These are phyloP conservation scores for Platycercus adscitus DNA, from an alignment of 2,113 vertebrate genomes.

Conservation along the genomic window DNA sequence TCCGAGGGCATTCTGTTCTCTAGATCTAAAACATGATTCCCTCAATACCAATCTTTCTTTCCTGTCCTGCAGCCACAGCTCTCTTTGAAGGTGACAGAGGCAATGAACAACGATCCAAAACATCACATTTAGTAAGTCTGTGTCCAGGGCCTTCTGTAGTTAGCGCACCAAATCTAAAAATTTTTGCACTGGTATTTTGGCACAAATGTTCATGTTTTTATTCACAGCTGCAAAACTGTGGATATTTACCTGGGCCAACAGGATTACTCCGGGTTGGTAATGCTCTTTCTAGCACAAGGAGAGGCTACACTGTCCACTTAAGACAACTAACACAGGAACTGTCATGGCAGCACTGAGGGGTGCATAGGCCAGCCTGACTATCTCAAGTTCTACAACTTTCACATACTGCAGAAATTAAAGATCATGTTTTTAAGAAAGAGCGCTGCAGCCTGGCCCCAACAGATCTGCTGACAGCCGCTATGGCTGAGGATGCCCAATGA, in stretches of 20 bases:
- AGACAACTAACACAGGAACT: background rate
- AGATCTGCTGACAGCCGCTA: background rate
- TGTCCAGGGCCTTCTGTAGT: background rate
- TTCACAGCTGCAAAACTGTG: background rate
- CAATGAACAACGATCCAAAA: background rate
- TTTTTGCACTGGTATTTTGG: background rate
- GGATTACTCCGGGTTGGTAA: background rate
- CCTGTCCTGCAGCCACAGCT: background rate
- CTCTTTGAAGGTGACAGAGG: background rate
- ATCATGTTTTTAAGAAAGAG: background rate
- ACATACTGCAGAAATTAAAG: background rate
- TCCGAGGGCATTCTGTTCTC: background rate
- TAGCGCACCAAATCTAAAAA: background rate
- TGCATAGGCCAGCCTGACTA: background rate
- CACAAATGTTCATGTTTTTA: background rate
- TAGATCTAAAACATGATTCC: background rate
- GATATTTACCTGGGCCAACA: background rate
- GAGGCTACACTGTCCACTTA: background rate
- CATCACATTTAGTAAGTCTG: background rate
- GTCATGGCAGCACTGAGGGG: background rate
- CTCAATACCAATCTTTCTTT: background rate
- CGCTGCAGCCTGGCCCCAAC: background rate
- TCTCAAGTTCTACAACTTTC: background rate
- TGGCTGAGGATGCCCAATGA: accelerated
- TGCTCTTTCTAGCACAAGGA: background rate